A percentile compares a stretch with the other conserved stretches of the same genome.
Evolutionary conservation across 2,888 invertebrate genomes (phyloP).

Genomic region (Sminthurinus aureus): DNA sequence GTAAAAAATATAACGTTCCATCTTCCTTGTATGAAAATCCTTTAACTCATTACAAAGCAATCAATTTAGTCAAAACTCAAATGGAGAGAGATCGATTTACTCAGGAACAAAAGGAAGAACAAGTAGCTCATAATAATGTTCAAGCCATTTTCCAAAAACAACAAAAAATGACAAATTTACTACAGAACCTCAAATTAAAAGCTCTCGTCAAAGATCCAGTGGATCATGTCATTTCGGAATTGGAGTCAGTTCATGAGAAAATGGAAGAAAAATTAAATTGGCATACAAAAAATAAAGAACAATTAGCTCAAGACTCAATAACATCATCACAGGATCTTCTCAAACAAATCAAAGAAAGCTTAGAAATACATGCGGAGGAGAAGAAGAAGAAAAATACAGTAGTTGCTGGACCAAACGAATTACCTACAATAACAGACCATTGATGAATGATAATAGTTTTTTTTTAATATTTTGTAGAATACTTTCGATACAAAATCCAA

Average conservation of each 20-base stretch:
- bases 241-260: conserved; percentile 21
- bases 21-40: conserved; percentile 18
- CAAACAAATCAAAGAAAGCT: no score
- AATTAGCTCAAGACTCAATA: conserved; percentile 3
- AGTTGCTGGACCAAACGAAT: no score
- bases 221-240: conserved; percentile 23
- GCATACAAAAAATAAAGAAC: conserved; percentile 26
- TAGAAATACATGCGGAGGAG: no score
- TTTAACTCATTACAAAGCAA: not conserved
- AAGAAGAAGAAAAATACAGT: no score
- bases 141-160: not conserved
- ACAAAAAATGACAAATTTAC: not conserved
- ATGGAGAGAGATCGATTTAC: not conserved
- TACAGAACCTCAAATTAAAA: conserved; percentile 5
- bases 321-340: no score
- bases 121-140: not conserved
- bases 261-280: conserved; percentile 27
- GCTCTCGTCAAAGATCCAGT: not conserved
- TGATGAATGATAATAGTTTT: no score
- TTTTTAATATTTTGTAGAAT: no score
- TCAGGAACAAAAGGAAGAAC: not conserved
- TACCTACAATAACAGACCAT: no score
- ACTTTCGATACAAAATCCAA: no score
- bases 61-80: not conserved
- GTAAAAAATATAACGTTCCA: not conserved